Base-by-base conservation (phyloP, 1,140 invertebrate genomes). In the Trichonephila clavata region DNA sequence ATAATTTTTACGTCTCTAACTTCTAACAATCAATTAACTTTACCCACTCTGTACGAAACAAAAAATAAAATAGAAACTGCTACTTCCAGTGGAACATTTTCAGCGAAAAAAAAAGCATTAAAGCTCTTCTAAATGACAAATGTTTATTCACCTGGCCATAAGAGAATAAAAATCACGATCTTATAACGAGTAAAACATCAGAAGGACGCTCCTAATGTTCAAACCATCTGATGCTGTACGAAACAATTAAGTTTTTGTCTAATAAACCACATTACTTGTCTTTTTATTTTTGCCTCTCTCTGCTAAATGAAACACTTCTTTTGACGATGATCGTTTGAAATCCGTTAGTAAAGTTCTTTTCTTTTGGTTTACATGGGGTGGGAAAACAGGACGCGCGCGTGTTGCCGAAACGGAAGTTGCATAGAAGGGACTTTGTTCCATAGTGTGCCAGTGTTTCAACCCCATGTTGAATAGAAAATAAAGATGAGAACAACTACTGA, bases 241-340 rank as follows among this genome's bases (percentile, higher is more conserved):
- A 87, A 39, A 87, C 86, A 87, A 87, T 87, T 87, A 87, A 87
- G 43, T 87, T 84, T 43, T 87, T 87, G 86, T 87, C 81, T 27
- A 57, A 59, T 61, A 87, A 18, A 63, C n/a, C 5, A 32, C 57
- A 21, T 32, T 43, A 24, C 60, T 65, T 65, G 24, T 63, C 24
- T 87, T 87, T 87, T 87, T 87, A 27, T 65, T 63, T 65, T 39
- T 16, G 14, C 60, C 21, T 65, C 32, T 39, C 61, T 21, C 39
- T 24, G 61, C 27, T 87, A 87, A 87, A 87, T 87, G 86, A 87
- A 87, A 87, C 61, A 39, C 27, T n/a, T 61, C 27, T 20, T 65
- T 27, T 87, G 63, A 87, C 21, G 61, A 65, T 21, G 61, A 32
- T 87, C 86, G 8, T 84, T 84, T 84, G 16, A 32, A 84, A 84